Evolutionary conservation across 37 sponge, comb jelly and placozoan species (phyloP).

Genomic region (Cladorhizidae sp.): DNA sequence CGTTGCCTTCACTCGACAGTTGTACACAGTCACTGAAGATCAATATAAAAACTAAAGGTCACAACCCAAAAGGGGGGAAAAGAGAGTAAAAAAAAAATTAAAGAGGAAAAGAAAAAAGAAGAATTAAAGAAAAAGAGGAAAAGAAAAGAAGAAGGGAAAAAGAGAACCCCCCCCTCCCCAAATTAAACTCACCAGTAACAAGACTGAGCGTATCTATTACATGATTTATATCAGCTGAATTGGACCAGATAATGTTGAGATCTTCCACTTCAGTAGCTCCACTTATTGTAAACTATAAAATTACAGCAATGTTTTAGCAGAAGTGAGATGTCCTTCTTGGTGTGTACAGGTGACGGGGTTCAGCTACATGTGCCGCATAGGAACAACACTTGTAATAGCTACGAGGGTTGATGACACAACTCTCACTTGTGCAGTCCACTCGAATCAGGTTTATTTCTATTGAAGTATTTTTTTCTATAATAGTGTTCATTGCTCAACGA

Average conservation of each 20-base stretch:
- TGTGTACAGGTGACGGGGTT: conserved; percentile 18
- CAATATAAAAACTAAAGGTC: neutral
- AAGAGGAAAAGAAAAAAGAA: neutral
- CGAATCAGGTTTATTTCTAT: too few relatives aligned
- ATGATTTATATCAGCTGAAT: neutral
- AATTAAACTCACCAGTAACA: neutral
- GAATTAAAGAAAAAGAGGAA: too few relatives aligned
- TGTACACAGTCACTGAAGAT: conserved; percentile 45
- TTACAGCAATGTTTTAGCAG: neutral
- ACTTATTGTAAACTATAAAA: too few relatives aligned
- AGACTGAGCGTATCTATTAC: neutral
- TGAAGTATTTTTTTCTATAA: too few relatives aligned
- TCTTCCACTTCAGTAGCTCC: neutral
- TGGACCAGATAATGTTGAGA: neutral
- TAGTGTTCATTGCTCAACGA: too few relatives aligned
- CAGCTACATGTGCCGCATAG: neutral
- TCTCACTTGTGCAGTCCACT: conserved; percentile 3
- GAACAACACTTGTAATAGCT: neutral
- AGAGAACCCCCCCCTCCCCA: too few relatives aligned
- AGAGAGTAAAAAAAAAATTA: neutral
- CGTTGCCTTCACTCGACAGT: conserved; percentile 24
- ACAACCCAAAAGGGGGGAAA: neutral
- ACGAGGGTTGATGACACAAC: neutral
- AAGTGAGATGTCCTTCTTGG: too few relatives aligned
- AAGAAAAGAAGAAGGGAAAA: too few relatives aligned